A percentile compares a stretch with the other conserved stretches of the same genome.
phyloP scores from a whole-genome alignment of 2,888 invertebrate genomes.

The Leptura quadrifasciata region DNA sequence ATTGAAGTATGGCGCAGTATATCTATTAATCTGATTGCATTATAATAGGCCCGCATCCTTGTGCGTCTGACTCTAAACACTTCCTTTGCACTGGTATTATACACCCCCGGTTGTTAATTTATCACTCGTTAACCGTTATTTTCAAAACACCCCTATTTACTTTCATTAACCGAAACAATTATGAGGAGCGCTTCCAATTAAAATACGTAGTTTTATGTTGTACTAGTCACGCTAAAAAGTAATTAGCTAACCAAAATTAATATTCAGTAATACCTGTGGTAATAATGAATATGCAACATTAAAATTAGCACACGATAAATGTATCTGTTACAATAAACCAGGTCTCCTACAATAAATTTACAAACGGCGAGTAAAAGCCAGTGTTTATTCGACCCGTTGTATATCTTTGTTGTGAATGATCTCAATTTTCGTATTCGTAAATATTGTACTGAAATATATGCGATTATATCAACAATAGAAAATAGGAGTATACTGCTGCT shows the following conservation, averaged over 20 bases:
- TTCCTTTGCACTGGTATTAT: constrained; percentile 44
- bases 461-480: too few species aligned
- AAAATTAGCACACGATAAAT: neutral
- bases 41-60: constrained; percentile 67
- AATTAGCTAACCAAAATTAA: constrained; percentile 16
- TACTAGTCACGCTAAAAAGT: constrained; percentile 9
- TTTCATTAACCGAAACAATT: constrained; percentile 55
- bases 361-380: too few species aligned
- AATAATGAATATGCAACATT: neutral
- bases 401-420: too few species aligned
- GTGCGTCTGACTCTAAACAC: constrained; percentile 49
- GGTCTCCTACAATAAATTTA: too few species aligned
- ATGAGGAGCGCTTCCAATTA: constrained; percentile 35
- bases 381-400: too few species aligned
- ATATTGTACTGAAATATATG: too few species aligned
- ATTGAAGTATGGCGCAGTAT: constrained; percentile 64
- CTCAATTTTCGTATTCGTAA: too few species aligned
- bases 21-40: constrained; percentile 61
- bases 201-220: constrained; percentile 21
- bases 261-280: neutral
- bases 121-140: constrained; percentile 55
- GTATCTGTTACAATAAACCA: too few species aligned
- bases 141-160: constrained; percentile 62
- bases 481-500: too few species aligned
- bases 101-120: constrained; percentile 50